Base-by-base conservation (phyloP, 2,113 vertebrate species). In the Neodontobutis hainanensis region DNA sequence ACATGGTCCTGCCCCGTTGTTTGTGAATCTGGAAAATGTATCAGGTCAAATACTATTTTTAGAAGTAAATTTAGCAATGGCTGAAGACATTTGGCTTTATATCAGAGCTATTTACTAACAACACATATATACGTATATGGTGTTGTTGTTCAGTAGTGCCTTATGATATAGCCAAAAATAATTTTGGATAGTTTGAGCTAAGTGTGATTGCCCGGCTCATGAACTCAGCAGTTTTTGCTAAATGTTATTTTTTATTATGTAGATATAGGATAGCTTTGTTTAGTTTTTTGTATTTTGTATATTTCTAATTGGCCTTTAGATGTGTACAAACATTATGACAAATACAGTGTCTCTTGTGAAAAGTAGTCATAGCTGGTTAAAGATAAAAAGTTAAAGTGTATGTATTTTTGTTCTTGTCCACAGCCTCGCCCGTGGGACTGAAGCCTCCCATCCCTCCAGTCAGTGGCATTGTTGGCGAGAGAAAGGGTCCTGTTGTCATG, bases 361-460 rank as follows among this genome's bases (percentile, higher is more conserved):
- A 27, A 27, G 19, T 27, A 27, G 19, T 3, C 3, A 27, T 27
- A 27, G 19, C 19, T 27, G 19, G 19, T 2, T 3, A 1, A 27
- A 27, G 19, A 27, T 3, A 27, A 27, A 27, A 27, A 27, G 19
- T 27, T 27, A 27, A 27, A 27, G 19, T 15, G 2, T 55, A 19
- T 32, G 34, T 38, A 36, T 36, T 36, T 38, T 14, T 40, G 10
- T 11, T 34, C 59, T 34, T 73, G 49, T 8, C 11, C 47, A 0
- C 72, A 99, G 97, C 97, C 78, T 98, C 97, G 91, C 97, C 97
- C 15, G 93, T 95, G 82, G 95, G 96, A 91, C 80, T 90, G 67
- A 99, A 98, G 85, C 95, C 95, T 8, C 92, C 95, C 0, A 87
- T 95, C 48, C 92, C 94, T 11, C 93, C 94, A 69, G 92, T 92